Conservation (phyloP, 35 echinoderm and acorn worm species). For the Apostichopus parvimensis region DNA sequence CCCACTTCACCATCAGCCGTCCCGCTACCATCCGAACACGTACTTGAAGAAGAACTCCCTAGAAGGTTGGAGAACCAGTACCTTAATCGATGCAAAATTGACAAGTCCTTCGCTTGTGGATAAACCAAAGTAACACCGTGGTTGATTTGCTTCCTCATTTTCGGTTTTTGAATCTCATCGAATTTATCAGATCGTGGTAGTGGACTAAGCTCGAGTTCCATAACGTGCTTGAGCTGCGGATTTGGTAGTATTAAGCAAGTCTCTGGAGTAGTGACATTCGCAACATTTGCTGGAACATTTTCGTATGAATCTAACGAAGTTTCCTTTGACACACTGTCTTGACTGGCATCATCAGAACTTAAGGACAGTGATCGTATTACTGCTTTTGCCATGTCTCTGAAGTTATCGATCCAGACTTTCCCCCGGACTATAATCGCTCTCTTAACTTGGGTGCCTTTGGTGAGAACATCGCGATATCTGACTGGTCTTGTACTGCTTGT, state of each 20-base stretch:
- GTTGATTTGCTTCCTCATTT: slow-evolving; percentile 15
- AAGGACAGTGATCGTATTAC: slow-evolving; percentile 25
- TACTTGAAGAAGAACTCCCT: not conserved
- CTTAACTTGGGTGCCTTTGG: not conserved
- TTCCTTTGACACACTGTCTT: not conserved
- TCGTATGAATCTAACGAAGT: not conserved
- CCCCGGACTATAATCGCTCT: not conserved
- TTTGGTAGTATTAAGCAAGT: not conserved
- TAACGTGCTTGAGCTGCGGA: not conserved
- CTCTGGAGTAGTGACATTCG: not conserved
- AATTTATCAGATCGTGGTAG: not conserved
- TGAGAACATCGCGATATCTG: slow-evolving; percentile 6
- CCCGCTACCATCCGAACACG: not conserved
- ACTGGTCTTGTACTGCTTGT: slow-evolving; percentile 17
- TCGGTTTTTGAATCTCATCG: not conserved
- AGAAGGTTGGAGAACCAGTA: slow-evolving; percentile 18
- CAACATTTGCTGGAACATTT: not conserved
- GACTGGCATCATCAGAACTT: slow-evolving; percentile 12
- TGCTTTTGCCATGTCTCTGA: slow-evolving; percentile 49
- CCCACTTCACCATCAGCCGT: slow-evolving; percentile 15
- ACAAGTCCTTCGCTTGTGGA: not conserved
- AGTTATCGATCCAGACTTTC: slow-evolving; percentile 41
- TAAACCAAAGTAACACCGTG: slow-evolving; percentile 28
- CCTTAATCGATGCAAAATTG: not conserved
- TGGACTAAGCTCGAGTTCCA: no score